Evolutionary conservation across 2,888 invertebrate genomes (phyloP), one percentile per base, ranked within the genome.

Genomic region (Mythimna lalbum): DNA sequence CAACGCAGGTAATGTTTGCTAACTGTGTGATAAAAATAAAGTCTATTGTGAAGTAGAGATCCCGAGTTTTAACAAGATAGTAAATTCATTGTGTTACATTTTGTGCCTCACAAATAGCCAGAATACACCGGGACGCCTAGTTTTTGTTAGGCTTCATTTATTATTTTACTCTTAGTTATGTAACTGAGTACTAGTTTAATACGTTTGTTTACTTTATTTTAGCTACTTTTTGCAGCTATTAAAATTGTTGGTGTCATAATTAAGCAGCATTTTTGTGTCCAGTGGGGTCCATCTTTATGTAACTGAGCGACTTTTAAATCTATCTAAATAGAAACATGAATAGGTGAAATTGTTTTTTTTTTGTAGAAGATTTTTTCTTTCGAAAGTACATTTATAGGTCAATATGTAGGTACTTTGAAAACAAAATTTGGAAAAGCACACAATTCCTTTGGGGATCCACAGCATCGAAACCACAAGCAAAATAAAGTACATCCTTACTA

Each of bases 31-130:
- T 78, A 78, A 78, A 75, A 74, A 68, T 79, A 63, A 65, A 73
- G 60, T 73, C 59, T 79, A 63, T 77, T 79, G 75, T 77, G 39
- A 64, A 57, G 67, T 57, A 57, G 56, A 43, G 63, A 63, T 49
- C 47, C 61, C 52, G 33, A 62, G 63, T 77, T 79, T 74, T 63
- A 80, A 79, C 67, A 53, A 68, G 77, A 77, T 77, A 80, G 68
- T 74, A 74, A 74, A 73, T 67, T 74, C 77, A 77, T 80, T 80
- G 80, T 74, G 49, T 64, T 43, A 64, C 19, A 74, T 79, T 64
- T 77, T 62, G 61, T 68, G 61, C 56, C 49, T 31, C 52, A 52
- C 60, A 55, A 66, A 67, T 66, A 76, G 57, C n/a, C 61, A 21
- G 56, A 63, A 56, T 56, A 50, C 21, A 49, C 59, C 33, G 55